Evolutionary conservation across 2,113 vertebrate genomes (phyloP), one percentile per base, ranked within the genome.

Genomic region (Zeus faber): DNA sequence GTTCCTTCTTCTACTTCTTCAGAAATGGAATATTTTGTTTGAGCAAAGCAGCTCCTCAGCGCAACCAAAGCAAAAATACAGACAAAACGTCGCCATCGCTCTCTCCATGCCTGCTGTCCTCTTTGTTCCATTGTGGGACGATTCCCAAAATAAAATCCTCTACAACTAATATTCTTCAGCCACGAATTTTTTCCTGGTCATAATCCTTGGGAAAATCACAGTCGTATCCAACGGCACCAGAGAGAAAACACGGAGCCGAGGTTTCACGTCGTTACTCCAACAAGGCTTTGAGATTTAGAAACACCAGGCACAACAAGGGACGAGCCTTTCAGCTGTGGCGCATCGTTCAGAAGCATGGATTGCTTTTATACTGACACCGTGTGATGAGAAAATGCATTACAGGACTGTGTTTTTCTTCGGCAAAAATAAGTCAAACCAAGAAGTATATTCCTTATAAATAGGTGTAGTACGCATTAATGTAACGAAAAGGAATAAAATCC

Each of bases 1-100:
- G 76, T 55, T 8, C 81, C 84, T 21, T 78, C 66, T 1, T 80
- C 75, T 0, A 73, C 37, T 20, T 88, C 87, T 20, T 90, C 89
- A 0, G 66, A 46, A 26, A 88, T 29, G 0, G 84, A 84, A 51
- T 89, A 90, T 24, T 67, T 26, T 8, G 82, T 35, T 22, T 90
- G 83, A 3, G 76, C 82, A 79, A 80, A 8, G 77, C 79, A 55
- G 13, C 37, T 63, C 40, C 53, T 70, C 25, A 77, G 67, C 1
- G 35, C 46, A 37, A 80, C 21, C 44, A 47, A 17, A 61, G 25
- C 14, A 70, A 61, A 14, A 2, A 66, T 5, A 21, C 10, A 40
- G 14, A 11, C 3, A 49, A 62, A 18, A 70, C 63, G 70, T 24
- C 46, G 53, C 20, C 23, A 39, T 46, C 35, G 8, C 44, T 45